phyloP scores from a whole-genome alignment of 2,888 invertebrate genomes.

The Agriopis marginaria region DNA sequence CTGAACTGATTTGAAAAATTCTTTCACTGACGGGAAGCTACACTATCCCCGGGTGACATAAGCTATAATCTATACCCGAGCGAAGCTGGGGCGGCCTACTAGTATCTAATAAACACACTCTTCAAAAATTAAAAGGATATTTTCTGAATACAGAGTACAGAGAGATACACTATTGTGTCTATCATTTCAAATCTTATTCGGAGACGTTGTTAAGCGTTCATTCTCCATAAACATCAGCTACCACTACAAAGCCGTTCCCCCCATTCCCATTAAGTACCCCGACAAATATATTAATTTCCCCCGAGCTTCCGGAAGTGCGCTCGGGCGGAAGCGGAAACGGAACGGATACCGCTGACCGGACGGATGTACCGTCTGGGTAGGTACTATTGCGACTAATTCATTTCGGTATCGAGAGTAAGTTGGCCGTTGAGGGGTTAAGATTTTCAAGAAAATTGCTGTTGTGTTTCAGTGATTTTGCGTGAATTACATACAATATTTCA shows the following conservation, averaged over 20 bases:
- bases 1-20: too few species aligned
- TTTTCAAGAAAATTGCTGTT: neutral
- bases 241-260: constrained; percentile 25
- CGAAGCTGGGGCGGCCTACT: too few species aligned
- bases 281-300: constrained; percentile 48
- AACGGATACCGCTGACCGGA: constrained; percentile 69
- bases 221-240: constrained; percentile 14
- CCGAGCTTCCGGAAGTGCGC: constrained; percentile 58
- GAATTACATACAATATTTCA: too few species aligned
- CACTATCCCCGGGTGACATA: too few species aligned
- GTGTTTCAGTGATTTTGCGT: too few species aligned
- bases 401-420: constrained; percentile 47
- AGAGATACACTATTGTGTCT: neutral
- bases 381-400: constrained; percentile 76
- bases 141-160: too few species aligned
- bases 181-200: neutral
- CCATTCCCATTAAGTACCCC: constrained; percentile 33
- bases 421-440: constrained; percentile 7
- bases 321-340: constrained; percentile 62
- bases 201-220: constrained; percentile 9
- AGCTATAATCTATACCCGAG: too few species aligned
- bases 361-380: constrained; percentile 68
- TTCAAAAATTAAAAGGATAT: too few species aligned
- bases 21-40: too few species aligned
- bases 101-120: too few species aligned